Evolutionary conservation across 2,888 invertebrate genomes (phyloP), one percentile per base, ranked within the genome.

Genomic region (Chalcosyrphus nemorum): DNA sequence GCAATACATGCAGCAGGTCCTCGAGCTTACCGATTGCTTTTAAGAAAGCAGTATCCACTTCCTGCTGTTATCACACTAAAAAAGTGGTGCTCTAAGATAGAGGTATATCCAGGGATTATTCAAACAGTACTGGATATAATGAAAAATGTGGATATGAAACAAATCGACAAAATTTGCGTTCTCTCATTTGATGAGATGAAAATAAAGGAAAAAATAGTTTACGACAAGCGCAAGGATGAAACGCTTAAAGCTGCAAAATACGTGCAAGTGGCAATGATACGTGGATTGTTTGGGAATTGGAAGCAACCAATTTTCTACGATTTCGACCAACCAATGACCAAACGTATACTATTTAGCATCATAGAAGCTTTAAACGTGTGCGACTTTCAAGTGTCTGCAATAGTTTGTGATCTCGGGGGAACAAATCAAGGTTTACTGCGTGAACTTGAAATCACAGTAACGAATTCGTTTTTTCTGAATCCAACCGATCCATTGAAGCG

Each of bases 361-460:
- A 66, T 86, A 13, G 15, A 86, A 80, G 86, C 47, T 41, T 32
- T 81, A 2, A 29, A 70, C 2, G 41, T 27, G 21, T 70, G 72
- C 24, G 65, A 35, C 1, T 71, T 54, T 13, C 7, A 65, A n/a
- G 66, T 75, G 1, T 74, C 72, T 56, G 65, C 66, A 19, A 68
- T 76, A n/a, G 85, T 61, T 7, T 54, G 57, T 32, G 71, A 81
- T 52, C 21, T 86, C 11, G 77, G 84, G 21, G 57, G 35, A 5
- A 35, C 43, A 2, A 77, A 70, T 50, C 47, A 41, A 17, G 52
- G 65, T 4, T 7, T 82, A 3, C 41, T 54, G 9, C 56, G 52
- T 1, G 19, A 63, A n/a, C 63, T 74, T 0, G 4, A 50, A 0
- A 41, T 74, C 11, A 15, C 15, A 0, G 15, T 32, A 2, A 24